phyloP scores from a whole-genome alignment of 2,113 vertebrate genomes.

The Benitochromis conjunctus region DNA sequence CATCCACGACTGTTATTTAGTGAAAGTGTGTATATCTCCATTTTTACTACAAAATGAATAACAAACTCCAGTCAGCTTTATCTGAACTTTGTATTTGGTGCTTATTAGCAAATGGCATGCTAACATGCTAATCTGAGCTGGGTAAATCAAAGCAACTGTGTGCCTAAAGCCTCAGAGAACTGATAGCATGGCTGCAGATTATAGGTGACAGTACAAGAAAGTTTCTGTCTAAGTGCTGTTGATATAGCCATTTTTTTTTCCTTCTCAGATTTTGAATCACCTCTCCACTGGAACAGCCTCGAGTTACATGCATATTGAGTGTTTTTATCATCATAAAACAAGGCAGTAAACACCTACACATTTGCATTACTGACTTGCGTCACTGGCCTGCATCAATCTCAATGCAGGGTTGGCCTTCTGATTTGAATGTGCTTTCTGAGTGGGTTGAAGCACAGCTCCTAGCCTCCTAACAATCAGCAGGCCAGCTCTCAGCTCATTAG shows the following conservation, averaged over 20 bases:
- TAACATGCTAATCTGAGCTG: not conserved
- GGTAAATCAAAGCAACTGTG: not conserved
- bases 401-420: not conserved
- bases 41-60: not conserved
- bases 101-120: not conserved
- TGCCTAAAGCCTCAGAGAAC: not conserved
- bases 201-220: not conserved
- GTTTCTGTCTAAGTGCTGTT: not conserved
- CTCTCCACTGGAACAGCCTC: not conserved
- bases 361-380: not conserved
- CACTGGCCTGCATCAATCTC: not conserved
- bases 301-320: not conserved
- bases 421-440: conserved; percentile 11
- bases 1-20: fast-evolving
- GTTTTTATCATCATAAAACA: not conserved
- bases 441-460: not conserved
- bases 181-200: not conserved
- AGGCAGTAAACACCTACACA: not conserved
- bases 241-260: not conserved
- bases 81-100: not conserved
- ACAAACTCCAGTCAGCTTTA: not conserved
- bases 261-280: not conserved
- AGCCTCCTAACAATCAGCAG: conserved; percentile 37
- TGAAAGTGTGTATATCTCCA: not conserved
- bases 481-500: conserved; percentile 59